These are phyloP conservation scores for Tethea ocularis DNA, from an alignment of 2,888 invertebrate species.

Conservation along the genomic window DNA sequence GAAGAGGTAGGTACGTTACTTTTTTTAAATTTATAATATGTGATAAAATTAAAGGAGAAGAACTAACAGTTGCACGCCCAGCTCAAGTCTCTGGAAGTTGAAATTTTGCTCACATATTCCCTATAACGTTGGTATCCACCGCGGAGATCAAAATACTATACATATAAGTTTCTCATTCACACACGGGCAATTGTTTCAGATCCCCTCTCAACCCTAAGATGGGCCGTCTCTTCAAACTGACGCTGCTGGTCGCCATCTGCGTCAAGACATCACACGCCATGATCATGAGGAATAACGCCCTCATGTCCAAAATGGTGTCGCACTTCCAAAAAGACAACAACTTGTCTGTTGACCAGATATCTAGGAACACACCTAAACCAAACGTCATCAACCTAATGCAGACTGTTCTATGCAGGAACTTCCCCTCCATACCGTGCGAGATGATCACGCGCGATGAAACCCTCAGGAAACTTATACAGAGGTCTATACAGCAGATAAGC, in stretches of 20 bases:
- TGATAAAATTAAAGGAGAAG: too few relatives aligned
- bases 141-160: too few relatives aligned
- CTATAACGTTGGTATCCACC: too few relatives aligned
- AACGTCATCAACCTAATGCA: conserved; percentile 62
- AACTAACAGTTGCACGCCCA: too few relatives aligned
- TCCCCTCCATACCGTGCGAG: conserved; percentile 67
- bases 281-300: conserved; percentile 69
- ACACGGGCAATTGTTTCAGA: not conserved
- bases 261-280: conserved; percentile 35
- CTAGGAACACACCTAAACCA: conserved; percentile 28
- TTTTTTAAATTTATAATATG: too few relatives aligned
- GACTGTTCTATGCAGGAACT: conserved; percentile 68
- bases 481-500: conserved; percentile 67
- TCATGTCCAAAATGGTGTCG: conserved; percentile 71
- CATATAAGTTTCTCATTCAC: too few relatives aligned
- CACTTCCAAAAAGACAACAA: conserved; percentile 65
- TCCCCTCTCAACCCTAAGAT: not conserved
- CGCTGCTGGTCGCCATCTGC: conserved; percentile 14
- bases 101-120: too few relatives aligned
- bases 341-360: conserved; percentile 22
- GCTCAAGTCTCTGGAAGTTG: too few relatives aligned
- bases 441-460: conserved; percentile 61
- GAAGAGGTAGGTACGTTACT: too few relatives aligned
- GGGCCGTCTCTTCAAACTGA: conserved; percentile 2
- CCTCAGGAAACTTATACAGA: conserved; percentile 57